Base-by-base conservation (phyloP, 2,113 vertebrate genomes). In the Prolemur simus region DNA sequence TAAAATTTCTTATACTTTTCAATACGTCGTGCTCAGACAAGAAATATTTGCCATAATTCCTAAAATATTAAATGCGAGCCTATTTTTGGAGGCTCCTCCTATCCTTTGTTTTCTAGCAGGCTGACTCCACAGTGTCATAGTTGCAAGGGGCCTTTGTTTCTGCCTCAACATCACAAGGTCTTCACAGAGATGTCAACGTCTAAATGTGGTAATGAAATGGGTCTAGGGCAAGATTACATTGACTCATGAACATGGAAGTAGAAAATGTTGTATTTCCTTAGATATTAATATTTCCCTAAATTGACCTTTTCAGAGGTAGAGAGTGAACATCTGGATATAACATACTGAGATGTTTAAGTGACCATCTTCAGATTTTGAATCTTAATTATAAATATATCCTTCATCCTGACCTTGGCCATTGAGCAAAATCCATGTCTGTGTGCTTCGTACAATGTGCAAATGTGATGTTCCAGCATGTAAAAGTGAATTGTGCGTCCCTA, bases 181-280 rank as follows among this genome's bases (percentile, higher is more conserved):
- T 66, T 92, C 71, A 58, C 37, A 86, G 68, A 60, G 52, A 29
- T 34, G 5, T 45, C 14, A 81, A 39, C 2, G 15, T 82, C 77
- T 91, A 58, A 77, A 84, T 29, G 42, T 15, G 29, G 2, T 37
- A 49, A 94, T 82, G 89, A 83, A 82, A 78, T 54, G 60, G 21
- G 23, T 39, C 66, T 52, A 69, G 37, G 20, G 42, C 17, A 89
- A 54, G 18, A 78, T 78, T 91, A 47, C 42, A 74, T 94, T 87
- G 81, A 29, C 18, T 32, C 69, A 21, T 13, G n/a, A 52, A 63
- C 39, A 25, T 14, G 32, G 52, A 64, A 88, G 58, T 77, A 92
- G 80, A 77, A 96, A 97, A 63, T 45, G 13, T 94, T 85, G 82
- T 63, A 20, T 90, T 87, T 69, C 34, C 49, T 42, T 84, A 64